A percentile compares a stretch with the other conserved stretches of the same genome.
phyloP scores from a whole-genome alignment of 2,113 vertebrate genomes.

The Eublepharis macularius region DNA sequence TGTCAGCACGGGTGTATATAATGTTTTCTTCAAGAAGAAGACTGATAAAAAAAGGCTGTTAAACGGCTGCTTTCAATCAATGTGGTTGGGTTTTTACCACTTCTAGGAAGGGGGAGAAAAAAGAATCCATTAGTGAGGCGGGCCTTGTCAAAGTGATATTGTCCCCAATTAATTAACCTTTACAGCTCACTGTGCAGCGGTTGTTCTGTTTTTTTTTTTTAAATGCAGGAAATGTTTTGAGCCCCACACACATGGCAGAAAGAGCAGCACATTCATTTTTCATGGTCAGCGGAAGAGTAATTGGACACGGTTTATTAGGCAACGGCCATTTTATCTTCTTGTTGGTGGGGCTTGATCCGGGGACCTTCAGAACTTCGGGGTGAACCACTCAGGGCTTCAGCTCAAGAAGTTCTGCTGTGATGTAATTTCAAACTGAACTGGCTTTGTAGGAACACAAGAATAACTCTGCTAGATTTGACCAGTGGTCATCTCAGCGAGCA shows the following conservation, averaged over 20 bases:
- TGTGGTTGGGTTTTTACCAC: not conserved
- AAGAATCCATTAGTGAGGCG: not conserved
- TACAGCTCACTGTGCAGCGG: not conserved
- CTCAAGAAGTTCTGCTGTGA: not conserved
- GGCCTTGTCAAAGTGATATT: not conserved
- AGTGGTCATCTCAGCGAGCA: too few species aligned
- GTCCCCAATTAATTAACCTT: conserved; percentile 12
- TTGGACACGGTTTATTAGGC: not conserved
- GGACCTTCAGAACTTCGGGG: too few species aligned
- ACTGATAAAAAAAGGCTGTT: not conserved
- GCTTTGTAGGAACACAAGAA: not conserved
- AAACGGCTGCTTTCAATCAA: not conserved
- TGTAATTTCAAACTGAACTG: not conserved
- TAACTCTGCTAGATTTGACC: too few species aligned
- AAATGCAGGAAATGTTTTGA: not conserved
- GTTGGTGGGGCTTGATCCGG: not conserved
- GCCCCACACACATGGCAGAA: not conserved
- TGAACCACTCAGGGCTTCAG: not conserved
- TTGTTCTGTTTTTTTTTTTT: not conserved
- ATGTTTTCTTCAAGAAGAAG: not conserved
- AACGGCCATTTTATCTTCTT: conserved; percentile 18
- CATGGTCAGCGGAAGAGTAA: conserved; percentile 12
- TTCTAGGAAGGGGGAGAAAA: not conserved
- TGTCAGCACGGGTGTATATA: not conserved
- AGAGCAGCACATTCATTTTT: not conserved